Evolutionary conservation across 2,113 vertebrate genomes (phyloP), one percentile per base, ranked within the genome.

Genomic region (Odocoileus hemionus): DNA sequence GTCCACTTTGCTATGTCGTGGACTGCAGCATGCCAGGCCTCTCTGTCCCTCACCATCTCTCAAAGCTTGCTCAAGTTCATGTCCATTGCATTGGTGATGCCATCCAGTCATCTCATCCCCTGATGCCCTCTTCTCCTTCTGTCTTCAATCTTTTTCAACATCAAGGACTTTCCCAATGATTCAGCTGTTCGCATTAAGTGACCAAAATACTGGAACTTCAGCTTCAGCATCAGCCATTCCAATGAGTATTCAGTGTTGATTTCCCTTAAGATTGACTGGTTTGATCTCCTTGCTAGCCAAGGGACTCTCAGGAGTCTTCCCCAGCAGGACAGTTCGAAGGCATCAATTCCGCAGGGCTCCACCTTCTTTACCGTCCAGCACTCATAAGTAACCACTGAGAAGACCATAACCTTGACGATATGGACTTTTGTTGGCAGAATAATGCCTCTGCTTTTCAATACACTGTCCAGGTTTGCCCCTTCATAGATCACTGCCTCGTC

Each of bases 41-140:
- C 2, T 13, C 36, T 74, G 67, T 74, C 2, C 67, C 4, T 74
- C 67, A 39, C 36, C n/a, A 74, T 39, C n/a, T 74, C 67, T 74
- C 0, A 0, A 39, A 39, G n/a, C 39, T 74, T 39, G 19, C n/a
- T 10, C n/a, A 39, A 39, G n/a, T 74, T 74, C 67, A 74, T 13
- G n/a, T 74, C 67, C 5, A 39, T 70, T 13, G n/a, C n/a, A 39
- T 39, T 0, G 0, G n/a, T 74, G 67, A 74, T 0, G 67, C 10
- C 67, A 74, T 39, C 67, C 67, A 39, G 67, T 5, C 67, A 39
- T 39, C 36, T 74, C n/a, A 74, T 39, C 19, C 5, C 23, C 21
- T 39, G 67, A 39, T 74, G 67, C n/a, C 10, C 67, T 23, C 19
- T 74, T 74, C 36, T 19, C 16, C 61, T 74, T 74, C 36, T 74